Percentiles rank a stretch among this genome's conserved stretches.
phyloP scores from a whole-genome alignment of 92 coral and sea anemone species.

The Heliopora coerulea region DNA sequence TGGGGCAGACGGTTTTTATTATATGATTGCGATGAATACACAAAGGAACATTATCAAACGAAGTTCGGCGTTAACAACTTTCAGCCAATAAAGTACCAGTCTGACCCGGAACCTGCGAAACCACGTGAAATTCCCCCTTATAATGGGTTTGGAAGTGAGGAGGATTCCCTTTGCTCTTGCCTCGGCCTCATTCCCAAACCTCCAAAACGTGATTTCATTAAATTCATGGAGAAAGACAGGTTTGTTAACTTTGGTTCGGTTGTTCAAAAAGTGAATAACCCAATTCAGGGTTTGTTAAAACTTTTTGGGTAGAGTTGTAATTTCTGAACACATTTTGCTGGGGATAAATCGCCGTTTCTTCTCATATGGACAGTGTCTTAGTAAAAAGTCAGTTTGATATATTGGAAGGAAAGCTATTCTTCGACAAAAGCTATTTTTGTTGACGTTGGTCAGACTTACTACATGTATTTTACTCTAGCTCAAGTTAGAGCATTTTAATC shows the following conservation, averaged over 20 bases:
- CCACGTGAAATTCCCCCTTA: slow-evolving; percentile 91
- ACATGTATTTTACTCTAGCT: too few relatives aligned
- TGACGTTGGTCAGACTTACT: too few relatives aligned
- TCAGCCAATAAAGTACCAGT: slow-evolving; percentile 71
- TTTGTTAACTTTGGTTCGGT: slow-evolving; percentile 37
- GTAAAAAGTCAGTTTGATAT: too few relatives aligned
- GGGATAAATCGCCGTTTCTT: too few relatives aligned
- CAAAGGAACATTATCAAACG: slow-evolving; percentile 84
- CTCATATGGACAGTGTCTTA: too few relatives aligned
- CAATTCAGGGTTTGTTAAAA: too few relatives aligned
- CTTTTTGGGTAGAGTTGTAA: too few relatives aligned
- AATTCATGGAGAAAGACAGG: slow-evolving; percentile 99
- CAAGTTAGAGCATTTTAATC: too few relatives aligned
- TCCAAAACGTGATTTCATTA: slow-evolving; percentile 90
- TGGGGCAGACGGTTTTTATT: slow-evolving; percentile 86
- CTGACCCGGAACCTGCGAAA: slow-evolving; percentile 59
- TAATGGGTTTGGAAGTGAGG: slow-evolving; percentile 98
- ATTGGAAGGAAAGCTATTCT: too few relatives aligned
- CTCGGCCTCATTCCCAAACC: slow-evolving; percentile 95
- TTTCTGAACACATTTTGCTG: too few relatives aligned
- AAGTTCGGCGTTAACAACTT: slow-evolving; percentile 83
- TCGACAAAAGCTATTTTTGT: too few relatives aligned
- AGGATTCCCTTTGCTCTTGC: slow-evolving; percentile 89
- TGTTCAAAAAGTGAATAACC: too few relatives aligned
- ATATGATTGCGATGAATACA: slow-evolving; percentile 95